These are phyloP conservation scores for Exocentrus adspersus DNA, from an alignment of 2,888 invertebrate genomes.

Conservation along the genomic window DNA sequence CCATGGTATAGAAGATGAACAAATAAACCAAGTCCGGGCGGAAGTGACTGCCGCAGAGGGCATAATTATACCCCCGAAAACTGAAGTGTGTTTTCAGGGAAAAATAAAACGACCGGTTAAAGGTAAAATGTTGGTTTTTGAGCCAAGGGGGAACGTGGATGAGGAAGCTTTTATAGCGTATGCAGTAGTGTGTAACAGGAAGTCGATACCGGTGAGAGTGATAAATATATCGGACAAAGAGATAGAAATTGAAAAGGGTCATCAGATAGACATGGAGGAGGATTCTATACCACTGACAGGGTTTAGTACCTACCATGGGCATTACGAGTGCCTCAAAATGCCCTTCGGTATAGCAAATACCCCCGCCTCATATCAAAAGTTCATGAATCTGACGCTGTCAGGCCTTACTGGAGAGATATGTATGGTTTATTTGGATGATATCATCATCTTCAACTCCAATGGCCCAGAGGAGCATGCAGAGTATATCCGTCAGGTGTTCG, in stretches of 20 bases:
- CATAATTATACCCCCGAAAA: background rate
- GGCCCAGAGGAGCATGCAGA: slow-evolving; percentile 33
- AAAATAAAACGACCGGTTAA: background rate
- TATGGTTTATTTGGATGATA: slow-evolving; percentile 32
- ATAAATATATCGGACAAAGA: background rate
- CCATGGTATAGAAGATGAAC: background rate
- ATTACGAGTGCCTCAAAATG: slow-evolving; percentile 36
- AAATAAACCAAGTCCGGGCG: no score
- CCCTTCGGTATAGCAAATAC: slow-evolving; percentile 34
- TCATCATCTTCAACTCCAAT: slow-evolving; percentile 20
- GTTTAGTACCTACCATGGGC: slow-evolving; percentile 31
- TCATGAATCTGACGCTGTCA: slow-evolving; percentile 32
- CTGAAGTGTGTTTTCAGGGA: background rate
- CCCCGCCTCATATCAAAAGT: slow-evolving; percentile 32
- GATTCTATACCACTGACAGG: slow-evolving; percentile 24
- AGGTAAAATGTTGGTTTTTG: background rate
- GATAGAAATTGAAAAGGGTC: background rate
- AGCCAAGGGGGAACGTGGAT: background rate
- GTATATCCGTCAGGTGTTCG: slow-evolving; percentile 22
- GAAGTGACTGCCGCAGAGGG: background rate
- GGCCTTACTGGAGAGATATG: slow-evolving; percentile 28
- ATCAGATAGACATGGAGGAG: slow-evolving; percentile 29
- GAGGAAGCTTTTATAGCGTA: background rate
- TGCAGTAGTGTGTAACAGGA: background rate
- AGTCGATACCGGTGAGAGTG: background rate